Base-by-base conservation (phyloP, 35 echinoderm and acorn worm species). In the Nesometra sesokonis region DNA sequence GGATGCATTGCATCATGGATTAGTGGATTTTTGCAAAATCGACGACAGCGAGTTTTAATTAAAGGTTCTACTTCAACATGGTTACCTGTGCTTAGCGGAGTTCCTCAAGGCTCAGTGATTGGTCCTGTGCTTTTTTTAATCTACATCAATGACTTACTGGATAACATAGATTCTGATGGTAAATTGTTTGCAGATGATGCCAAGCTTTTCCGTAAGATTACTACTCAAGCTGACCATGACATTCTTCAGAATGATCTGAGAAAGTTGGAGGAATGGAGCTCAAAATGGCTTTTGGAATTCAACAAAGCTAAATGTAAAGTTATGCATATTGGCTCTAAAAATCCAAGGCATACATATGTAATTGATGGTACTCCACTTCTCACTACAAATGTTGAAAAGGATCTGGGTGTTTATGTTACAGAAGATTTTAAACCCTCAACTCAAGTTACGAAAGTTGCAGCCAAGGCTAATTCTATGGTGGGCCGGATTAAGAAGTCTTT, bases 171-270 rank as follows among this genome's bases (percentile, higher is more conserved):
- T n/a, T n/a, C 27, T 8, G 27, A 23, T 29, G 27, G 77, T 29
- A 79, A 37, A 38, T 23, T 37, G 30, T 83, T 83, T 83, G 81
- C 81, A 37, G 81, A 83, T 30, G 81, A 83, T 38, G 37, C 35
- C 27, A 83, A 38, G 33, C 3, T 83, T 30, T 83, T 35, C 27
- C 34, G 34, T 30, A 37, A 30, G 34, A 38, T 83, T 37, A 30
- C 37, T 39, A 38, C 81, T 0, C 4, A 19, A 0, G n/a, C 0
- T 17, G 81, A 83, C 32, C 3, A 39, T 3, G 36, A 36, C n/a
- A 34, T 15, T 34, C 35, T 81, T 35, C 80, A 83, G 37, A 23
- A 83, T 11, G 81, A 83, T 37, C 27, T 83, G 27, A 83, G 29
- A 27, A 83, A 83, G 7, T 30, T 83, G 23, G 37, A 5, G 3